These are phyloP conservation scores for Leontopithecus rosalia DNA, from an alignment of 2,797 vertebrate species.

Conservation along the genomic window DNA sequence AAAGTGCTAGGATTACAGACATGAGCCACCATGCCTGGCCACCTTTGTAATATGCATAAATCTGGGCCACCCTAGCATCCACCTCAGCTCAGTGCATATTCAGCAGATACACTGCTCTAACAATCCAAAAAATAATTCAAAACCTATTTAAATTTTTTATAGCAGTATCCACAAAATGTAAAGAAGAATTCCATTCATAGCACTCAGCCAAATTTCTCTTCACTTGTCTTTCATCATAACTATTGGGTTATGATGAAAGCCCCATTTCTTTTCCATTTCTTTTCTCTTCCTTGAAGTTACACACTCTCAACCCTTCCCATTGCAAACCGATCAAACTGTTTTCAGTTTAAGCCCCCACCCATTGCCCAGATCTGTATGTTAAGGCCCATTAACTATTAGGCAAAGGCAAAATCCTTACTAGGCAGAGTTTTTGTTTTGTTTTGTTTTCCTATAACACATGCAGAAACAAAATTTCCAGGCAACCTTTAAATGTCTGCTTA, in stretches of 20 bases:
- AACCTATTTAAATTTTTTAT: not conserved
- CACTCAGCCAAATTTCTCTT: not conserved
- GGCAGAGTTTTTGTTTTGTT: constrained; percentile 29
- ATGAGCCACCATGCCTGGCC: not conserved
- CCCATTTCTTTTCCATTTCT: not conserved
- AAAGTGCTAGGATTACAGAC: not conserved
- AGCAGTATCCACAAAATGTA: not conserved
- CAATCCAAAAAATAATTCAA: not conserved
- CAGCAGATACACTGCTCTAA: not conserved
- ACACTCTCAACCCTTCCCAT: not conserved
- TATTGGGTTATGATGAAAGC: not conserved
- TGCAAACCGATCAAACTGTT: not conserved
- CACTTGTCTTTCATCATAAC: not conserved
- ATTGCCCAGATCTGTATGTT: not conserved
- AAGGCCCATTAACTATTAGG: not conserved
- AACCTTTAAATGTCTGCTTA: constrained; percentile 14
- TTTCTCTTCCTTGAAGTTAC: not conserved
- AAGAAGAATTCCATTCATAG: not conserved
- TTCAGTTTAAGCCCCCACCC: not conserved
- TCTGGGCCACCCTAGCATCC: not conserved
- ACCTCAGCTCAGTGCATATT: not conserved
- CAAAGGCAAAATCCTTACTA: not conserved
- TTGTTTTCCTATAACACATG: not conserved
- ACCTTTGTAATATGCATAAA: not conserved
- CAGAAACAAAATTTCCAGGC: constrained; percentile 16